Conservation (phyloP, 2,113 vertebrate genomes). For the Struthidea cinerea region DNA sequence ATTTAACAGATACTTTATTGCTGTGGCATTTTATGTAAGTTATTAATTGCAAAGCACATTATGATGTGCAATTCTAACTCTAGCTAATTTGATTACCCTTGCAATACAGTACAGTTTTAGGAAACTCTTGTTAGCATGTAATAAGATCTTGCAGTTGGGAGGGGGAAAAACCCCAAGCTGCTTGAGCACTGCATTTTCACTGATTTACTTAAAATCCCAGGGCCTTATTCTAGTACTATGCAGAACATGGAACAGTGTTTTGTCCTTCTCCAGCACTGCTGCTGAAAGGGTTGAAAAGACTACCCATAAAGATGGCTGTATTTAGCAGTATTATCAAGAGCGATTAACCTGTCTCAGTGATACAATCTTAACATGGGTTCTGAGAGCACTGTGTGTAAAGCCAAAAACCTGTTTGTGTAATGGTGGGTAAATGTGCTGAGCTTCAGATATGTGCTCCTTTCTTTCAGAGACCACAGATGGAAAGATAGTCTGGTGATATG, state of each 20-base stretch:
- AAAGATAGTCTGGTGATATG: not conserved
- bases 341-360: not conserved
- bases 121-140: slow-evolving; percentile 21
- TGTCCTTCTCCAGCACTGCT: not conserved
- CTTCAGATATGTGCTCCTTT: not conserved
- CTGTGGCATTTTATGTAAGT: slow-evolving; percentile 43
- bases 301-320: not conserved
- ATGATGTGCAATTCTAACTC: slow-evolving; percentile 43
- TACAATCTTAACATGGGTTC: not conserved
- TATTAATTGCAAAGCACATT: slow-evolving; percentile 54
- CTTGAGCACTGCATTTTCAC: not conserved
- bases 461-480: not conserved
- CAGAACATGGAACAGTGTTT: not conserved
- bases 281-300: not conserved
- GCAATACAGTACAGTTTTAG: slow-evolving; percentile 20
- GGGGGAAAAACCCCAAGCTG: not conserved
- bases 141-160: not conserved
- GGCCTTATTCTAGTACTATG: not conserved
- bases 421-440: not conserved
- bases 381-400: not conserved
- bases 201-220: not conserved
- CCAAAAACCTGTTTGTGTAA: not conserved
- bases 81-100: slow-evolving; percentile 57
- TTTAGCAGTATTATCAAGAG: not conserved
- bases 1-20: slow-evolving; percentile 54